These are phyloP conservation scores for Apamea epomidion DNA, from an alignment of 2,888 invertebrate genomes.

Conservation along the genomic window DNA sequence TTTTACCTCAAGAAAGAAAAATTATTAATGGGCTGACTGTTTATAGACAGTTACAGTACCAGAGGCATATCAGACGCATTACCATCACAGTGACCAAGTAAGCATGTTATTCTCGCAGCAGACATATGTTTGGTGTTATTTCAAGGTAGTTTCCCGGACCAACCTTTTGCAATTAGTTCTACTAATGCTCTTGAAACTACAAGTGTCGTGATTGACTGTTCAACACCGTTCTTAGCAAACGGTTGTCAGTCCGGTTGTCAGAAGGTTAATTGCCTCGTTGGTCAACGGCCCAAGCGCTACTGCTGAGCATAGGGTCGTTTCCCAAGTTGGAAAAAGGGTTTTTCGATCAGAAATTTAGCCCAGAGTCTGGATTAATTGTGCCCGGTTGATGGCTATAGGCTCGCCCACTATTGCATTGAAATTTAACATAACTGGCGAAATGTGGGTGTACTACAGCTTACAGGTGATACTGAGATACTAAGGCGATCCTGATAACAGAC, in stretches of 20 bases:
- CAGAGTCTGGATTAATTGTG: too few species aligned
- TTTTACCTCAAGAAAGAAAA: too few species aligned
- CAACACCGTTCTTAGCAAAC: background rate
- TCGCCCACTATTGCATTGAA: too few species aligned
- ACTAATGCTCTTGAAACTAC: background rate
- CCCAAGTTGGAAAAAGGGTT: background rate
- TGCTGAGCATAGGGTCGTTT: background rate
- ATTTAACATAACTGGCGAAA: background rate
- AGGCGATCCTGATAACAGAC: too few species aligned
- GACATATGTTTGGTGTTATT: background rate
- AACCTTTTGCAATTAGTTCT: background rate
- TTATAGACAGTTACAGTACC: background rate
- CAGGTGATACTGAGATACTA: too few species aligned
- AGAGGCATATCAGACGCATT: background rate
- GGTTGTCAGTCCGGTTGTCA: background rate
- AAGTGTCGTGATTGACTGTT: background rate
- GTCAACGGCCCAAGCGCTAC: background rate
- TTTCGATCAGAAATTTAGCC: background rate
- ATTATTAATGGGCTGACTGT: background rate
- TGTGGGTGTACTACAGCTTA: background rate
- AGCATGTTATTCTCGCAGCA: too few species aligned
- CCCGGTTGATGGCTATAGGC: background rate
- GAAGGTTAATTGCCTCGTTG: background rate
- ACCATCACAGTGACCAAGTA: too few species aligned
- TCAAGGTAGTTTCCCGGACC: background rate